Evolutionary conservation across 2,888 invertebrate genomes (phyloP), one percentile per base, ranked within the genome.

Genomic region (Tetragnatha montana): DNA sequence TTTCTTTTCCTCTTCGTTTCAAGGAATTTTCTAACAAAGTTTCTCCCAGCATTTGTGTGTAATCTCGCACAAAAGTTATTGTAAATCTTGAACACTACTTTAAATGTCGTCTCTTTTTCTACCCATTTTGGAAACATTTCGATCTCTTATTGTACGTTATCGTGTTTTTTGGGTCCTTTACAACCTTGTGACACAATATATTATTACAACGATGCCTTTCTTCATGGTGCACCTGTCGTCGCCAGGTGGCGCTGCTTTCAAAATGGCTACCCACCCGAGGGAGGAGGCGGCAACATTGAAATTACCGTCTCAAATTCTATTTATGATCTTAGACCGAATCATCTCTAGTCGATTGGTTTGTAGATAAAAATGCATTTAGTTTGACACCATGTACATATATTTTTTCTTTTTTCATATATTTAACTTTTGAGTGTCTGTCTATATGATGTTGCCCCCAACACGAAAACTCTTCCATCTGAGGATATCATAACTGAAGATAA

Each of bases 131-230:
- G 74, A 90, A 87, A 88, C 49, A 79, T 90, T 90, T 90, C 90
- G 90, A 90, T 87, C 90, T 87, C 90, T 90, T 90, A 90, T 87
- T 84, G 90, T 90, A 80, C 85, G 90, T 90, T 90, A 90, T 71
- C 87, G 90, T 90, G 90, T 90, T 90, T 90, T 89, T 87, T 84
- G 87, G 90, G 90, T 90, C 90, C 90, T 90, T 90, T 90, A 90
- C 90, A 90, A 90, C 90, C 90, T 90, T 73, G 87, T 87, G 83
- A 90, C 90, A 90, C 82, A 82, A 87, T 86, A 86, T 87, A 90
- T 90, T 86, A 90, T 90, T 87, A 90, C 87, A 87, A 89, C 86
- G 89, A 90, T 90, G 90, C 90, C 90, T 87, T 90, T 87, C 76
- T 86, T 87, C 81, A 87, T 90, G 83, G 87, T 87, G 90, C 90